Percentiles rank a stretch among this genome's conserved stretches.
These are phyloP conservation scores for Panagrolaimus sp. DNA, from an alignment of 1,140 invertebrate genomes.

Conservation along the genomic window DNA sequence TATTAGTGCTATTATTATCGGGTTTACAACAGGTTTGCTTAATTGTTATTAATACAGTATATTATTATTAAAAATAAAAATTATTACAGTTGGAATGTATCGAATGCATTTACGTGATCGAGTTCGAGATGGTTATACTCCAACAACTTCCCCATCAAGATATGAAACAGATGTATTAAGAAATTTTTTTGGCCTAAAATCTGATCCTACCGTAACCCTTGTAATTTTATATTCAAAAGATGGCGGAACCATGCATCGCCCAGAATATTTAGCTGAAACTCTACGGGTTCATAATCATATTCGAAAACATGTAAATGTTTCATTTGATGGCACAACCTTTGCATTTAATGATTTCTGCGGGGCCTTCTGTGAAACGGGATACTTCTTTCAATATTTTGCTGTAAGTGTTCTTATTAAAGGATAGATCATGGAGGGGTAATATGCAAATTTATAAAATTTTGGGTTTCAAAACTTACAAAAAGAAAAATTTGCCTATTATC, in stretches of 20 bases:
- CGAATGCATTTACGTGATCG: constrained; percentile 41
- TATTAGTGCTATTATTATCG: constrained; percentile 40
- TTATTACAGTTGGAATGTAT: constrained; percentile 43
- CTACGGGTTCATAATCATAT: background rate
- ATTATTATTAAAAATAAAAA: background rate
- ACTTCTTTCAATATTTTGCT: constrained; percentile 6
- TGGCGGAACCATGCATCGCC: constrained; percentile 38
- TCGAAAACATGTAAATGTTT: background rate
- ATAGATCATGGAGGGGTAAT: no score
- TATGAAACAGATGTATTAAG: constrained; percentile 51
- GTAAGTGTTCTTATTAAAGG: no score
- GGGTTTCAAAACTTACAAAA: no score
- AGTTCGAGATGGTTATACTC: constrained; percentile 46
- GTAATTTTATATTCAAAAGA: constrained; percentile 36
- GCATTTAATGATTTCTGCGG: constrained; percentile 2
- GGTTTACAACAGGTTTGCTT: constrained; percentile 35
- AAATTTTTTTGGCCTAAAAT: constrained; percentile 37
- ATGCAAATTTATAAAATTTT: no score
- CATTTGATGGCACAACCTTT: background rate
- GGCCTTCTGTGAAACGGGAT: background rate
- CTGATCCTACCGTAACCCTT: constrained; percentile 34
- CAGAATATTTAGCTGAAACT: constrained; percentile 2
- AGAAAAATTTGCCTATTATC: no score
- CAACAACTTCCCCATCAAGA: constrained; percentile 42
- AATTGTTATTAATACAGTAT: background rate